Evolutionary conservation across 1,140 invertebrate genomes (phyloP), one percentile per base, ranked within the genome.

Genomic region (Sycophila sp.): DNA sequence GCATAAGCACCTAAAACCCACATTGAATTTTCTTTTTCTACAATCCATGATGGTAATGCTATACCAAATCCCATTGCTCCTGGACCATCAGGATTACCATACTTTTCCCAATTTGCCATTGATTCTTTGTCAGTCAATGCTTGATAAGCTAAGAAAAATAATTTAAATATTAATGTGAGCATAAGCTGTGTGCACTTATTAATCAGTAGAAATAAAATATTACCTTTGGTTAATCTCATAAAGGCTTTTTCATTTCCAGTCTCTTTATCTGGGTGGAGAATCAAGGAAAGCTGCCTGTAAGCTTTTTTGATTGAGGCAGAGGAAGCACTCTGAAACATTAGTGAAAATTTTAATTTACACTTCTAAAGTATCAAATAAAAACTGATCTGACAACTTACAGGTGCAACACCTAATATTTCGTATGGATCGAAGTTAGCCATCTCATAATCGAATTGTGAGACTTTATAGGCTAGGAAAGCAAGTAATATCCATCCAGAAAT

Each of bases 11-110:
- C 96, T 40, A 99, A 87, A 8, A 99, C 97, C 96, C 96, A 98
- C 36, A 99, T 91, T 75, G 97, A 98, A 85, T 99, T 99, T 87
- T 99, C 95, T 84, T 98, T 98, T 81, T 99, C 97, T n/a, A 99
- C 96, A 85, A 99, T 99, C 98, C 98, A 99, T 62, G 98, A 99
- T 19, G 98, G 98, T 47, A 99, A 86, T 45, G 98, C 98, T 83
- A 99, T 99, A 73, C 98, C 98, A 90, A 99, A 99, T 77, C 95
- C 96, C 91, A 97, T 99, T 22, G 96, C 97, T 74, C 96, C 97
- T 32, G 98, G 98, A 5, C 98, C 98, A 91, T 99, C 98, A 13
- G 98, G 98, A 89, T 99, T 99, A 38, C 98, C 98, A 90, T 99
- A 98, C 83, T 97, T 96, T 82, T 99, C 96, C 95, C 97, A 99